Percentiles rank a stretch among this genome's conserved stretches.
phyloP scores from a whole-genome alignment of 2,797 vertebrate genomes.

The Oreortyx pictus region DNA sequence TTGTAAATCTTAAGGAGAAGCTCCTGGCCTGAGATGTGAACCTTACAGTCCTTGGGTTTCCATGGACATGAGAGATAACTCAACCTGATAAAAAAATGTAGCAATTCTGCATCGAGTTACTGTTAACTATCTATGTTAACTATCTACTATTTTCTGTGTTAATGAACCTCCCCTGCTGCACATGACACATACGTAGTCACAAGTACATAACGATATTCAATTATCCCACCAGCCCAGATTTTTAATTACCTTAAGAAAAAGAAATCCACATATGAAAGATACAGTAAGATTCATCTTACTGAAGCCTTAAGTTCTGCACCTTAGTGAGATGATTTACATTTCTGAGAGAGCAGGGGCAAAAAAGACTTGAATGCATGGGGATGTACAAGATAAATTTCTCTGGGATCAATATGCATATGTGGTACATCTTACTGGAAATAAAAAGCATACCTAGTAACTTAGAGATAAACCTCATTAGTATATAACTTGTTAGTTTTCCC shows the following conservation, averaged over 20 bases:
- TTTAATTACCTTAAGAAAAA: background rate
- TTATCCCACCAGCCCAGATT: background rate
- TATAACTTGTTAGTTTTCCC: background rate
- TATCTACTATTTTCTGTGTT: background rate
- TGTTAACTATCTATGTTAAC: background rate
- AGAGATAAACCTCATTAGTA: background rate
- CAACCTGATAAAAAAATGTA: background rate
- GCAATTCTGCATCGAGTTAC: background rate
- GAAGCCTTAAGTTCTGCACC: background rate
- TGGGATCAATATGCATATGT: background rate
- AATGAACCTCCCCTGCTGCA: background rate
- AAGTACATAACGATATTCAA: background rate
- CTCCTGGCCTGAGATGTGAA: background rate
- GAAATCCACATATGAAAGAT: background rate
- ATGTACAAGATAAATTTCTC: background rate
- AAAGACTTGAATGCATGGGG: background rate
- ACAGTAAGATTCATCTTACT: background rate
- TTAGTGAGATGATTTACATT: background rate
- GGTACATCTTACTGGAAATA: background rate
- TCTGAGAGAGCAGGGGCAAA: background rate
- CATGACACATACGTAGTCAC: background rate
- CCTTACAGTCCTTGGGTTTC: background rate
- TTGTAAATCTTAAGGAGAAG: background rate
- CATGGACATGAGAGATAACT: background rate
- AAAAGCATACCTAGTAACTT: background rate